Evolutionary conservation across 2,888 invertebrate genomes (phyloP).

Genomic region (Xestia ashworthii): DNA sequence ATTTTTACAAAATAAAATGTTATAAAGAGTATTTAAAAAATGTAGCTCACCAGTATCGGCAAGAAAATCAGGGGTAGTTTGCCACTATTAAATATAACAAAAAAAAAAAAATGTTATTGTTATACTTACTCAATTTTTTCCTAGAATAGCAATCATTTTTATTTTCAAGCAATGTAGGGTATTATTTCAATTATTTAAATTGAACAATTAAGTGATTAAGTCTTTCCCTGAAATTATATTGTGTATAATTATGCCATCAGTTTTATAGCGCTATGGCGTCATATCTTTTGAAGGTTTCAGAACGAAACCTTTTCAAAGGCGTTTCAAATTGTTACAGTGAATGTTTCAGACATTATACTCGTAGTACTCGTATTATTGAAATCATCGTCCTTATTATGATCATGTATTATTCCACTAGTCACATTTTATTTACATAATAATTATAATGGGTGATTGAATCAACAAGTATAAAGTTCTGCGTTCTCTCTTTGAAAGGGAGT

Average conservation of each 20-base stretch:
- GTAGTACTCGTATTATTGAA: too few relatives aligned
- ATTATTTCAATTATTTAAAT: constrained; percentile 44
- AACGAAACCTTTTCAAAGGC: background rate
- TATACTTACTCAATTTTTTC: background rate
- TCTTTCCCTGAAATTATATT: constrained; percentile 3
- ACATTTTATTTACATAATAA: background rate
- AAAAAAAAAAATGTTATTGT: background rate
- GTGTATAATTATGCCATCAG: constrained; percentile 25
- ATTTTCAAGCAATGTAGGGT: background rate
- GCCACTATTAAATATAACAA: background rate
- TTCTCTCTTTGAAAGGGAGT: background rate
- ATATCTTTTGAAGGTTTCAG: constrained; percentile 9
- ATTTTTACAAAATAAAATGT: background rate
- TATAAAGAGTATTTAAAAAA: too few relatives aligned
- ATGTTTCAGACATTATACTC: background rate
- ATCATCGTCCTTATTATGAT: background rate
- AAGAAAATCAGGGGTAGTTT: too few relatives aligned
- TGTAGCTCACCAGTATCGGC: background rate
- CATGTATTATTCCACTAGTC: background rate
- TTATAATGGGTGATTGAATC: background rate
- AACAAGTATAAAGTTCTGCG: background rate
- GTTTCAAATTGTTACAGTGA: background rate
- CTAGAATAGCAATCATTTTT: constrained; percentile 9
- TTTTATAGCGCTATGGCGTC: background rate
- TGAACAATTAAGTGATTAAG: constrained; percentile 31